These are phyloP conservation scores for Laticauda laticaudata DNA, from an alignment of 2,113 vertebrate genomes.

Conservation along the genomic window DNA sequence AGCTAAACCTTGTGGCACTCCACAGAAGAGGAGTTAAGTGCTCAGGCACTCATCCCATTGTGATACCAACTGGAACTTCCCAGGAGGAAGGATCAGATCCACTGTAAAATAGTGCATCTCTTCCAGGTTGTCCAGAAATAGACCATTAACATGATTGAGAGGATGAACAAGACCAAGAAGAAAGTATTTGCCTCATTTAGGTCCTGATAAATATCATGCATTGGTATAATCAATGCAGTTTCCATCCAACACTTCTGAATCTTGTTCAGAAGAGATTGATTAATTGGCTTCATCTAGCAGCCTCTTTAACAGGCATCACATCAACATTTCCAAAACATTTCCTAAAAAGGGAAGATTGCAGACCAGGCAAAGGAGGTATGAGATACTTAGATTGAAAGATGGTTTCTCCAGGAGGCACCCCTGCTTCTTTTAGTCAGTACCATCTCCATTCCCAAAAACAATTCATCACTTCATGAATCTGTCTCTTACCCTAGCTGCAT, in stretches of 20 bases:
- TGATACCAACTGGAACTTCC: background rate
- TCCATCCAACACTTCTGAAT: background rate
- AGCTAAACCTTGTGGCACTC: background rate
- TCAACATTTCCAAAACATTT: background rate
- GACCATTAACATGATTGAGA: background rate
- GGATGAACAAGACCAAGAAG: background rate
- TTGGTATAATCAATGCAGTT: background rate
- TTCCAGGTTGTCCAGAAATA: background rate
- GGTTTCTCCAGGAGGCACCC: background rate
- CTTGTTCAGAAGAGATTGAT: background rate
- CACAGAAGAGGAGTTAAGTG: background rate
- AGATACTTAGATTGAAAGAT: background rate
- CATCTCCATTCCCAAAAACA: background rate
- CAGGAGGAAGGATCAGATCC: background rate
- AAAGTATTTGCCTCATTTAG: background rate
- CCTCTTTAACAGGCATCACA: background rate
- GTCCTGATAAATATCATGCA: background rate
- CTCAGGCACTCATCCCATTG: background rate
- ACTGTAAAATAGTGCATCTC: background rate
- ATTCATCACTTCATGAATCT: background rate
- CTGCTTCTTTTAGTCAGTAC: background rate
- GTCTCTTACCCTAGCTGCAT: background rate
- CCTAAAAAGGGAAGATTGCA: background rate
- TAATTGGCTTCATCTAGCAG: background rate
- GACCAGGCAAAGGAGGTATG: background rate